A percentile compares a stretch with the other conserved stretches of the same genome.
These are phyloP conservation scores for Leistus spinibarbis DNA, from an alignment of 2,888 invertebrate species.

Conservation along the genomic window DNA sequence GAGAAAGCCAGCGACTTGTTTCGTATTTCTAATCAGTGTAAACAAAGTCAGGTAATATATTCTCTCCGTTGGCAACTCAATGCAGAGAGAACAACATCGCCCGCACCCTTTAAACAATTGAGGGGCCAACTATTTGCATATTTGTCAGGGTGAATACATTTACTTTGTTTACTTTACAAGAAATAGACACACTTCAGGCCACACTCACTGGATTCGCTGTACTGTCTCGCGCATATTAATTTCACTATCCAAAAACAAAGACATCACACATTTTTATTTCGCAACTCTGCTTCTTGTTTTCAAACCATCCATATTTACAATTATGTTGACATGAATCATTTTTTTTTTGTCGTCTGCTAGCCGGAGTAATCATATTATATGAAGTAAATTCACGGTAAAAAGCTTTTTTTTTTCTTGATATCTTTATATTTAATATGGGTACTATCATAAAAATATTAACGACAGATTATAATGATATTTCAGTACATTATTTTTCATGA, in stretches of 20 bases:
- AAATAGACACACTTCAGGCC: slow-evolving; percentile 30
- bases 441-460: too few species aligned
- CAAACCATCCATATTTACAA: too few species aligned
- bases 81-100: slow-evolving; percentile 25
- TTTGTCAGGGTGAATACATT: slow-evolving; percentile 33
- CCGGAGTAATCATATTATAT: too few species aligned
- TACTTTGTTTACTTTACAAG: slow-evolving; percentile 34
- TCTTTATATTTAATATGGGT: too few species aligned
- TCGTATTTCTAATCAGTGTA: slow-evolving; percentile 28
- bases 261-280: neutral
- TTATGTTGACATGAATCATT: too few species aligned
- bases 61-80: slow-evolving; percentile 8
- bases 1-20: neutral
- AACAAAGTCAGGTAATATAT: slow-evolving; percentile 22
- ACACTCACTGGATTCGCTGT: slow-evolving; percentile 21
- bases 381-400: too few species aligned
- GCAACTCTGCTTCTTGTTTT: too few species aligned
- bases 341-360: too few species aligned
- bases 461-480: too few species aligned
- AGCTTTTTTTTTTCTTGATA: too few species aligned
- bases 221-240: slow-evolving; percentile 30
- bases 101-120: slow-evolving; percentile 29
- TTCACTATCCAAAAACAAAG: neutral
- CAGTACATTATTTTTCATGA: too few species aligned
- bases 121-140: slow-evolving; percentile 28